phyloP scores from a whole-genome alignment of 2,113 vertebrate species.

The Phoxinus phoxinus region DNA sequence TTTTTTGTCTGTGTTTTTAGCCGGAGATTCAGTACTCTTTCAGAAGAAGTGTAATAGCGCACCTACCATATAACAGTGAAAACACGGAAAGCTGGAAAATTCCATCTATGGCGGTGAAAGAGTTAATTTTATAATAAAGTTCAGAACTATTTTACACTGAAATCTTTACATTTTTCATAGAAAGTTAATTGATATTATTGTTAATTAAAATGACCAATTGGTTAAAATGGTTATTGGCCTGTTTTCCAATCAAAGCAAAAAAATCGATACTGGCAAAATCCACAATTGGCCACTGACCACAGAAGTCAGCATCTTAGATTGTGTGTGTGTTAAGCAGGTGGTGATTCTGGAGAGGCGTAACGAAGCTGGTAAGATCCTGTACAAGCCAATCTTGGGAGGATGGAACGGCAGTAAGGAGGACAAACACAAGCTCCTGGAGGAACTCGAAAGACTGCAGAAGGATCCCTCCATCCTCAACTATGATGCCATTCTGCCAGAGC shows the following conservation, averaged over 20 bases:
- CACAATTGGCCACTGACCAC: background rate
- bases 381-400: slow-evolving; percentile 78
- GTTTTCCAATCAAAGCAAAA: background rate
- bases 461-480: slow-evolving; percentile 85
- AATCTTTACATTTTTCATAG: background rate
- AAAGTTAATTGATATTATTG: background rate
- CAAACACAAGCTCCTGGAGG: slow-evolving; percentile 83
- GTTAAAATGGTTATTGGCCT: background rate
- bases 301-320: slow-evolving; percentile 6
- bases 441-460: slow-evolving; percentile 85
- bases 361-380: slow-evolving; percentile 81
- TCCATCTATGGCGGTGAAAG: too few species aligned
- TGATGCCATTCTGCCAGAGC: slow-evolving; percentile 83
- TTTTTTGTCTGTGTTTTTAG: too few species aligned
- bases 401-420: slow-evolving; percentile 91
- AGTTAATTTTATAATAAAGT: background rate
- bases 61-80: too few species aligned
- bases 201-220: background rate
- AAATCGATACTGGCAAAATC: background rate
- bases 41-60: too few species aligned
- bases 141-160: background rate
- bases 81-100: too few species aligned
- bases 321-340: slow-evolving; percentile 76
- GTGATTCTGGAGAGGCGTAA: slow-evolving; percentile 90
- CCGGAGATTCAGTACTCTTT: too few species aligned